Conservation (phyloP, 2,797 vertebrate species). For the Eremophila alpestris region DNA sequence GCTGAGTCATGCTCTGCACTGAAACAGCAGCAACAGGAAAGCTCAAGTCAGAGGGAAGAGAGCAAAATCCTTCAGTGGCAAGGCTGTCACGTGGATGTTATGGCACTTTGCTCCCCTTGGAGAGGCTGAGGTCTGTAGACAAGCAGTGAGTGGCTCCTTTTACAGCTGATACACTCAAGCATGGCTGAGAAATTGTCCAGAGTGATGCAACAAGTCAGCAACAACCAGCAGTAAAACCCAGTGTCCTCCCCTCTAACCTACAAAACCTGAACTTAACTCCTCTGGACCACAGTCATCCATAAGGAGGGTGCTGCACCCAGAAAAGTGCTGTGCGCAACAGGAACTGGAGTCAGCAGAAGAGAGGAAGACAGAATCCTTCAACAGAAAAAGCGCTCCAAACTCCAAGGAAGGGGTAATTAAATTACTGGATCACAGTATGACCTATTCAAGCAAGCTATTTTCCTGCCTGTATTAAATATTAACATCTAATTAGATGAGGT, state of each 20-base stretch:
- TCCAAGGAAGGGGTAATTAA: neutral
- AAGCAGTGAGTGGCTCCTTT: neutral
- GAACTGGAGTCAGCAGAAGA: neutral
- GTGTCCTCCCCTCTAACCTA: neutral
- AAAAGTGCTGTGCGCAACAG: neutral
- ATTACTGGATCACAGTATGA: neutral
- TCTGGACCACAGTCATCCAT: neutral
- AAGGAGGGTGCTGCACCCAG: neutral
- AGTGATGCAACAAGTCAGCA: neutral
- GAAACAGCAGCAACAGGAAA: neutral
- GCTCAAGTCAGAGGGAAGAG: neutral
- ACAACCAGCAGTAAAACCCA: neutral
- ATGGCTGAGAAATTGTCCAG: neutral
- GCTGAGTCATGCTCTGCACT: neutral
- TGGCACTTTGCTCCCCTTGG: neutral
- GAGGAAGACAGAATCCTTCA: neutral
- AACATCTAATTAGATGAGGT: neutral
- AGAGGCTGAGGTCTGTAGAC: neutral
- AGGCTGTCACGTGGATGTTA: neutral
- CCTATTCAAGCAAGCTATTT: neutral
- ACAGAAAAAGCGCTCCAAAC: neutral
- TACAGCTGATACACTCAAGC: neutral
- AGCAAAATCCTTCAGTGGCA: neutral
- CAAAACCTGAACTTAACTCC: neutral
- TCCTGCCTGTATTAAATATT: conserved; percentile 17